Evolutionary conservation across 2,888 invertebrate species (phyloP).

Genomic region (Papilio gigon): DNA sequence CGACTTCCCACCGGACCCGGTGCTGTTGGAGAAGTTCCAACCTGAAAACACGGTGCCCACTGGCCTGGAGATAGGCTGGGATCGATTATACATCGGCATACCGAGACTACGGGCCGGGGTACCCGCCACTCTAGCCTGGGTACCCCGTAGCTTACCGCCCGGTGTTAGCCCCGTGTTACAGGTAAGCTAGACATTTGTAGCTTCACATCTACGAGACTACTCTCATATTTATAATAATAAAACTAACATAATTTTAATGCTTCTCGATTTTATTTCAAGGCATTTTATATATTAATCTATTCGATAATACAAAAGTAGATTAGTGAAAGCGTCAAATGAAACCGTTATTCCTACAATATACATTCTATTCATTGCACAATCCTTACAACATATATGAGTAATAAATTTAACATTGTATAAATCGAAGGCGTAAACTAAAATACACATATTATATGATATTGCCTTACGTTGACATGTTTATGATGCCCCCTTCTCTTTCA

Average conservation of each 20-base stretch:
- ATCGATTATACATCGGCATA: constrained; percentile 88
- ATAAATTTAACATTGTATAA: neutral
- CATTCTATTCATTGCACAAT: neutral
- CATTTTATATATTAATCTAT: neutral
- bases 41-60: constrained; percentile 90
- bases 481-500: no score
- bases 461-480: neutral
- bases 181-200: constrained; percentile 59
- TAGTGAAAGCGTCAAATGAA: constrained; percentile 12
- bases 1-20: constrained; percentile 85
- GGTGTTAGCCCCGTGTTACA: constrained; percentile 87
- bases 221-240: neutral
- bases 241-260: neutral
- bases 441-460: constrained; percentile 1
- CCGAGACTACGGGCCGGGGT: constrained; percentile 89
- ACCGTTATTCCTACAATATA: neutral
- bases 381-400: neutral
- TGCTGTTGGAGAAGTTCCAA: constrained; percentile 82
- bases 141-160: constrained; percentile 84
- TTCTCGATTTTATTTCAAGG: no score
- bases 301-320: neutral
- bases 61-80: constrained; percentile 87
- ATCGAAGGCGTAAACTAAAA: neutral
- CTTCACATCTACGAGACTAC: no score
- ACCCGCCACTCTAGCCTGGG: constrained; percentile 87